These are phyloP conservation scores for Poecilobothrus nobilitatus DNA, from an alignment of 2,888 invertebrate species.

Conservation along the genomic window DNA sequence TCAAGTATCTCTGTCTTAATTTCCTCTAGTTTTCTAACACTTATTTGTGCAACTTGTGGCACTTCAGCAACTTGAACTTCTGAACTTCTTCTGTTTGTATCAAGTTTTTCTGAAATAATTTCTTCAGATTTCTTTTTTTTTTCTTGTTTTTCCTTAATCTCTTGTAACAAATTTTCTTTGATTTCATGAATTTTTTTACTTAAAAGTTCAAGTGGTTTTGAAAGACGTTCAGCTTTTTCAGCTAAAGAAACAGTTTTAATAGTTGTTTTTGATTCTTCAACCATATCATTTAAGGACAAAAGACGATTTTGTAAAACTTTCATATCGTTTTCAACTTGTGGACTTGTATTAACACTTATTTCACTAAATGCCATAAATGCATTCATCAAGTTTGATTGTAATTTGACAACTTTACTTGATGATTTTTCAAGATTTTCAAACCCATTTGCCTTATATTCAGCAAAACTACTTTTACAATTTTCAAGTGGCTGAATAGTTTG, in stretches of 20 bases:
- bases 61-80: no score
- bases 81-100: no score
- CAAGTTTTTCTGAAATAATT: no score
- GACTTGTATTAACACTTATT: constrained; percentile 29
- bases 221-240: not conserved
- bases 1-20: no score
- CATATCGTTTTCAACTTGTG: constrained; percentile 27
- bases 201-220: not conserved
- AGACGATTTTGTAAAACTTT: constrained; percentile 30
- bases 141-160: not conserved
- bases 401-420: constrained; percentile 31
- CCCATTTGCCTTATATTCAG: not conserved
- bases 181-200: not conserved
- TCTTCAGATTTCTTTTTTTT: no score
- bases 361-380: constrained; percentile 35
- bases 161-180: not conserved
- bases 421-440: constrained; percentile 29
- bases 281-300: constrained; percentile 36
- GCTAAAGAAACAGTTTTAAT: not conserved
- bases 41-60: no score
- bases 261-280: constrained; percentile 27
- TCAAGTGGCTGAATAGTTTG: constrained; percentile 7
- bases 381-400: constrained; percentile 37
- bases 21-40: no score
- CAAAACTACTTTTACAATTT: constrained; percentile 2